Conservation (phyloP, 1,140 invertebrate genomes). For the Danaus melanippus region DNA sequence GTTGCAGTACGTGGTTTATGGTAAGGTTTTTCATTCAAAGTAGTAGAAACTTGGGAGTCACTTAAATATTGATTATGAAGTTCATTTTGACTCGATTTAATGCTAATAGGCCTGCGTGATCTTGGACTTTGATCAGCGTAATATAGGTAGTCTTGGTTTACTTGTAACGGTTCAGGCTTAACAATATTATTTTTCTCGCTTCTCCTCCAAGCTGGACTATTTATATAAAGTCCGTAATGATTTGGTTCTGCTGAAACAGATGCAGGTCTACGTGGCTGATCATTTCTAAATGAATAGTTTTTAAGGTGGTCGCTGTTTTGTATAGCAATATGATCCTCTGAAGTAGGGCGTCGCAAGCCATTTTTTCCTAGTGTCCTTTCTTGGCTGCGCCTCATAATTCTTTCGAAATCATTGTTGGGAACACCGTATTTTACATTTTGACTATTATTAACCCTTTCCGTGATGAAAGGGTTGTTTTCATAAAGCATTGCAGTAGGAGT, state of each 20-base stretch:
- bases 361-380: conserved; percentile 49
- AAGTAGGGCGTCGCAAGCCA: conserved; percentile 63
- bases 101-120: conserved; percentile 77
- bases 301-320: conserved; percentile 59
- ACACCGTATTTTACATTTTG: conserved; percentile 48
- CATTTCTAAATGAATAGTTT: conserved; percentile 44
- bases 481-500: conserved; percentile 68
- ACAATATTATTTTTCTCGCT: conserved; percentile 38
- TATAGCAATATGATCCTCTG: conserved; percentile 73
- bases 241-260: conserved; percentile 73
- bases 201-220: conserved; percentile 54
- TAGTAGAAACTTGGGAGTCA: conserved; percentile 63
- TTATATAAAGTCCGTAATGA: conserved; percentile 55
- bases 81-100: conserved; percentile 60
- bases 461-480: conserved; percentile 54
- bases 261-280: conserved; percentile 68
- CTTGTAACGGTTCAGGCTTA: conserved; percentile 51
- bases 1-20: conserved; percentile 66
- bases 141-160: conserved; percentile 73
- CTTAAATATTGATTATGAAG: conserved; percentile 66
- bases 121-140: conserved; percentile 78
- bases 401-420: conserved; percentile 64
- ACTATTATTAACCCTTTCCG: conserved; percentile 38
- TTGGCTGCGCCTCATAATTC: conserved; percentile 65
- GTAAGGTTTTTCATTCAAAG: conserved; percentile 40